A percentile compares a stretch with the other conserved stretches of the same genome.
Conservation (phyloP, 2,797 vertebrate species). For the Stomatorhinus walkeri region DNA sequence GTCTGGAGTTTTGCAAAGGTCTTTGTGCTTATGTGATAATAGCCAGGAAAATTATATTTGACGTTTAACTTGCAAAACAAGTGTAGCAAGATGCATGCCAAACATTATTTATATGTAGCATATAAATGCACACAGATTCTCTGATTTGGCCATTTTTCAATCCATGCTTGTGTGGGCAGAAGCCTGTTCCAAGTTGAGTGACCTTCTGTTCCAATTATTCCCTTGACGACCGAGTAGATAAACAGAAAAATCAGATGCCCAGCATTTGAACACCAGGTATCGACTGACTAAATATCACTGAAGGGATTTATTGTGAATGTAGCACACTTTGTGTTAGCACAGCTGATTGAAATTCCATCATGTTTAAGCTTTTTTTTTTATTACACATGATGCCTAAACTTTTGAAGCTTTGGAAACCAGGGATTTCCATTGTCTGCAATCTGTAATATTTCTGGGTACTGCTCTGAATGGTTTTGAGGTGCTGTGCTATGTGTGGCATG, state of each 20-base stretch:
- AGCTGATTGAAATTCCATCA: neutral
- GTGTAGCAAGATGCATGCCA: neutral
- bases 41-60: neutral
- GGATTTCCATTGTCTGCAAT: neutral
- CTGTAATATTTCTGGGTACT: neutral
- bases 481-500: neutral
- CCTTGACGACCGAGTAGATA: neutral
- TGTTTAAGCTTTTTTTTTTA: neutral
- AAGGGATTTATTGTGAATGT: constrained; percentile 2
- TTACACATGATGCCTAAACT: neutral
- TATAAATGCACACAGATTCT: neutral
- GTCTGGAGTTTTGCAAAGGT: neutral
- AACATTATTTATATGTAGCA: constrained; percentile 5
- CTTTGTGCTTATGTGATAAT: neutral
- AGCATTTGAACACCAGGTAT: neutral
- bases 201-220: neutral
- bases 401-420: neutral
- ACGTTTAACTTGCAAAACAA: neutral
- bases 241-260: neutral
- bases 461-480: neutral
- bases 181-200: neutral
- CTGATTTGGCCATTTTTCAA: neutral
- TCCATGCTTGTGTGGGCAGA: neutral
- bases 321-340: neutral
- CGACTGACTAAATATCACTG: neutral